Evolutionary conservation across 1,140 invertebrate genomes (phyloP), one percentile per base, ranked within the genome.

Genomic region (Drosophila eugracilis): DNA sequence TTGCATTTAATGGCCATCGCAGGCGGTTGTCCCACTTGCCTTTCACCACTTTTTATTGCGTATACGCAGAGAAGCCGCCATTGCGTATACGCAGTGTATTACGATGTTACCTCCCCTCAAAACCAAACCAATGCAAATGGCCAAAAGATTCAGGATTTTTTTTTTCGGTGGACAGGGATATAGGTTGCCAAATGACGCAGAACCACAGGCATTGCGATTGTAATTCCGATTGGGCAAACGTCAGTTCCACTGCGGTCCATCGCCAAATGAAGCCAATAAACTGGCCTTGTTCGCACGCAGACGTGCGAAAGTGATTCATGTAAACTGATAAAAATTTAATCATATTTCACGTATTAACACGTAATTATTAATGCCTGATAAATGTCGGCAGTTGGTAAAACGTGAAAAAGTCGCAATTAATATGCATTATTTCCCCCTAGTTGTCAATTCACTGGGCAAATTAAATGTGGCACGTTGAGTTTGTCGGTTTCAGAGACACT

Each of bases 1-100:
- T 88, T 78, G 81, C 83, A 88, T 78, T 86, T 86, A 86, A 86
- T 86, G 77, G 62, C 47, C 74, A 62, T 55, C 52, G 49, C 83
- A 86, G 76, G 78, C 63, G 81, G 73, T 78, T 75, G 50, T 80
- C 54, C 73, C 47, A 15, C 42, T 34, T 22, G 53, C n/a, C 66
- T 52, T 72, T 71, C n/a, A 53, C 37, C 58, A 50, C 37, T 47
- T 70, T 85, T 81, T 75, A 85, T 85, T 85, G 63, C 77, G 81
- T 77, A 81, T 81, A 85, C 81, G 81, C 77, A 24, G 4, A 2
- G 19, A 7, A 17, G 48, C 22, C 14, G 19, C 28, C 54, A 54
- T 2, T 21, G 50, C 73, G 81, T 76, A 80, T 86, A 85, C 81
- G 81, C 73, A 86, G 77, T 85, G 83, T 85, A 78, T 86, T 65